A percentile compares a stretch with the other conserved stretches of the same genome.
Evolutionary conservation across 1,140 invertebrate genomes (phyloP).

Genomic region (Brachionus calyciflorus): DNA sequence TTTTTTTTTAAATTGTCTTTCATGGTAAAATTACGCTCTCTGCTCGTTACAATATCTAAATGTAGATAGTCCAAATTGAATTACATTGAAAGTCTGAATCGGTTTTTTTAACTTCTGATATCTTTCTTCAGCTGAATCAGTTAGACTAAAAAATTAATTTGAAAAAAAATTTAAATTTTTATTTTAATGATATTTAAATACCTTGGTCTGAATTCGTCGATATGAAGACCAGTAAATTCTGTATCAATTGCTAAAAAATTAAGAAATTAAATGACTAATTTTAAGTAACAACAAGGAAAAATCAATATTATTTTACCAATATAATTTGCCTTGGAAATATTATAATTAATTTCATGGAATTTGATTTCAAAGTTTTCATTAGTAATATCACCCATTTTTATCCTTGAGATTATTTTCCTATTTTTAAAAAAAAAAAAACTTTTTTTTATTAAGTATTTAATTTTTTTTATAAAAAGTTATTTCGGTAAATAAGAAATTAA

Average conservation of each 20-base stretch:
- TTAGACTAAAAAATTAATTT: neutral
- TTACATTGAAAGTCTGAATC: conserved; percentile 5
- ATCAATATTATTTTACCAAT: too few species aligned
- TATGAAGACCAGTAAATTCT: conserved; percentile 68
- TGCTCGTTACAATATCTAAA: conserved; percentile 41
- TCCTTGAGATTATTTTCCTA: too few species aligned
- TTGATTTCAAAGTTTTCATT: conserved; percentile 50
- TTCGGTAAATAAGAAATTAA: too few species aligned
- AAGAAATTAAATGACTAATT: too few species aligned
- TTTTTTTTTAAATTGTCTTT: neutral
- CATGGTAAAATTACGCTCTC: neutral
- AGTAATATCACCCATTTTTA: conserved; percentile 50
- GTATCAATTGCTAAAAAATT: conserved; percentile 67
- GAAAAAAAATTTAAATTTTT: too few species aligned
- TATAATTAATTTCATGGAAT: conserved; percentile 47
- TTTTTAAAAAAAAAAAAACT: too few species aligned
- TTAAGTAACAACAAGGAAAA: too few species aligned
- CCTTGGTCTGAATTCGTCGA: conserved; percentile 63
- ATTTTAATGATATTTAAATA: conserved; percentile 52
- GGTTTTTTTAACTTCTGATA: conserved; percentile 28
- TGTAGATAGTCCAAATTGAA: conserved; percentile 28
- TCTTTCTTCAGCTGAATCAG: conserved; percentile 18
- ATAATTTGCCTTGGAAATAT: conserved; percentile 50
- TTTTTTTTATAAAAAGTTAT: too few species aligned
- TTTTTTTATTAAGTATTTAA: too few species aligned